A percentile compares a stretch with the other conserved stretches of the same genome.
Conservation (phyloP, 2,888 invertebrate genomes). For the Psylliodes chrysocephalus region DNA sequence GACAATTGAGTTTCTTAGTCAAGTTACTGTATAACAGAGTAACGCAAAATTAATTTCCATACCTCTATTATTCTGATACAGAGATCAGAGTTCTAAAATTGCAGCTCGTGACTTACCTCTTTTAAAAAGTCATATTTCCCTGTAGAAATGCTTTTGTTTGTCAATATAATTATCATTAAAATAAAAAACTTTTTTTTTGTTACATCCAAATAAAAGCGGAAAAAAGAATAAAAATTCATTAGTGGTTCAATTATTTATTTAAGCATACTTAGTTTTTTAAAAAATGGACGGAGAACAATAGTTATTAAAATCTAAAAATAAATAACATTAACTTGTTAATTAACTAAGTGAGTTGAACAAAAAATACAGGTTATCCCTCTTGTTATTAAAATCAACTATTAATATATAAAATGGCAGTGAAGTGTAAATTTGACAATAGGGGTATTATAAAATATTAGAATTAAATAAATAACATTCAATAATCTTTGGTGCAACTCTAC, state of each 20-base stretch:
- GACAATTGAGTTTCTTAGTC: no score
- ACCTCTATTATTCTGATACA: no score
- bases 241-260: slow-evolving; percentile 33
- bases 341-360: slow-evolving; percentile 10
- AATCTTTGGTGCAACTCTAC: slow-evolving; percentile 24
- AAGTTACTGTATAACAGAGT: no score
- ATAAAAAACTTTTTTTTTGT: no score
- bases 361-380: background rate
- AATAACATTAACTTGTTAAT: slow-evolving; percentile 17
- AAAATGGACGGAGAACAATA: slow-evolving; percentile 42
- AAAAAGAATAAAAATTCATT: no score
- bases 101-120: no score
- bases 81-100: no score
- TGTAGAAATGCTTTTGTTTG: no score
- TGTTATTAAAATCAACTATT: slow-evolving; percentile 8
- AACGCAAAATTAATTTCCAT: no score
- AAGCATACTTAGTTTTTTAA: slow-evolving; percentile 33
- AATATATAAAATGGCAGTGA: slow-evolving; percentile 39
- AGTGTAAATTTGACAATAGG: slow-evolving; percentile 10
- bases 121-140: no score
- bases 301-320: slow-evolving; percentile 18
- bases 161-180: no score
- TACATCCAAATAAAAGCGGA: no score
- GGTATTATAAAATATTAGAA: slow-evolving; percentile 19
- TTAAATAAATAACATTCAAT: slow-evolving; percentile 18